Evolutionary conservation across 2,888 invertebrate species (phyloP).

Genomic region (Zelleria hepariella): DNA sequence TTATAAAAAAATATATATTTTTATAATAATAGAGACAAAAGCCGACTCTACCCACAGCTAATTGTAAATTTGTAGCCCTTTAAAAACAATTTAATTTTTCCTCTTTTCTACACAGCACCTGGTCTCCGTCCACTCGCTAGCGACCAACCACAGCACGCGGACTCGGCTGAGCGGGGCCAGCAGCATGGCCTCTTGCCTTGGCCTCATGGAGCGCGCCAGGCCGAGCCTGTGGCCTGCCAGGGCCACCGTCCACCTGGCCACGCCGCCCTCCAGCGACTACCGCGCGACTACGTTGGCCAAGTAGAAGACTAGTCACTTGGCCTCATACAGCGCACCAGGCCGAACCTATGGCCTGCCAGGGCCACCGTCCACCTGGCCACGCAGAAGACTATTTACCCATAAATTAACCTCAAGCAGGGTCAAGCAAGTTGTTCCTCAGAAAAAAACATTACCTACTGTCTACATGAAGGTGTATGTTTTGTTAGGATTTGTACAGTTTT

Average conservation of each 20-base stretch:
- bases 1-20: too few relatives aligned
- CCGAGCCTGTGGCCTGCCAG: constrained; percentile 39
- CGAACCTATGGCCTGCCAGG: constrained; percentile 39
- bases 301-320: constrained; percentile 26
- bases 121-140: constrained; percentile 53
- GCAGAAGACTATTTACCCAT: constrained; percentile 23
- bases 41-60: not conserved
- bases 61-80: not conserved
- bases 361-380: constrained; percentile 46
- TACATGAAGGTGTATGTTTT: not conserved
- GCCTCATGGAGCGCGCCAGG: constrained; percentile 34
- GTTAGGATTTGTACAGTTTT: not conserved
- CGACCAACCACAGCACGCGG: constrained; percentile 28
- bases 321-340: constrained; percentile 32
- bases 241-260: constrained; percentile 42
- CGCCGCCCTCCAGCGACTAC: constrained; percentile 35
- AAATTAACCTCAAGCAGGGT: constrained; percentile 41
- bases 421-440: too few relatives aligned
- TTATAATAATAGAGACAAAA: not conserved
- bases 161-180: constrained; percentile 22
- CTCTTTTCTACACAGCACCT: constrained; percentile 25
- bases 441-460: too few relatives aligned
- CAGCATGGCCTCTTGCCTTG: constrained; percentile 39
- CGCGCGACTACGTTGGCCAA: constrained; percentile 39
- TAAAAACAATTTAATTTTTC: not conserved